Base-by-base conservation (phyloP, 2,797 vertebrate species). In the Geotrypetes seraphini region DNA sequence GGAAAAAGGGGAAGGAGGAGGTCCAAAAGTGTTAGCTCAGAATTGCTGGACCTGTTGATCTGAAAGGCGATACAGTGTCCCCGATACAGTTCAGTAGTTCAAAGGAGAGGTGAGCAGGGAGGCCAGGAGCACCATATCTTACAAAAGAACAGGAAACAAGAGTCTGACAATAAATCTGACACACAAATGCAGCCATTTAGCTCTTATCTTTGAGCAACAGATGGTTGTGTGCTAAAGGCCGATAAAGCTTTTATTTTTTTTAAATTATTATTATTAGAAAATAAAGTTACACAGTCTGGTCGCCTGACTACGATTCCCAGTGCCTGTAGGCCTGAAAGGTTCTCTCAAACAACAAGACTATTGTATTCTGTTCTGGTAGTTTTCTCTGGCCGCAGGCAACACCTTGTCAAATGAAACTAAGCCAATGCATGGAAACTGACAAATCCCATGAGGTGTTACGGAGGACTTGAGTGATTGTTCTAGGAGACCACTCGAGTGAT, bases 131-230 rank as follows among this genome's bases (percentile, higher is more conserved):
- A n/a, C n/a, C n/a, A n/a, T n/a, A n/a, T n/a, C n/a, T n/a, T n/a
- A n/a, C n/a, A n/a, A n/a, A n/a, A n/a, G n/a, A n/a, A n/a, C n/a
- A n/a, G n/a, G n/a, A n/a, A n/a, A n/a, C n/a, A n/a, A n/a, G n/a
- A n/a, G n/a, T n/a, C n/a, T n/a, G n/a, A n/a, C n/a, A n/a, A n/a
- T n/a, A n/a, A n/a, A 66, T 57, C 36, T 37, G 33, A 48, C 41
- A 3, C 7, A 31, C 50, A 36, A 42, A 44, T 39, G 36, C 20
- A 39, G 25, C 30, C 37, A 17, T 50, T 55, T 9, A 23, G 25
- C n/a, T 37, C 53, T 64, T 57, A 64, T 58, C 51, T 66, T 38
- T 14, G 19, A 16, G 1, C 8, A 34, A 28, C 51, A 61, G 56
- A 42, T 42, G 39, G 19, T 16, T 9, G 35, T 20, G 30, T 14